Conservation (phyloP, 2,113 vertebrate genomes). For the Emberiza fucata region DNA sequence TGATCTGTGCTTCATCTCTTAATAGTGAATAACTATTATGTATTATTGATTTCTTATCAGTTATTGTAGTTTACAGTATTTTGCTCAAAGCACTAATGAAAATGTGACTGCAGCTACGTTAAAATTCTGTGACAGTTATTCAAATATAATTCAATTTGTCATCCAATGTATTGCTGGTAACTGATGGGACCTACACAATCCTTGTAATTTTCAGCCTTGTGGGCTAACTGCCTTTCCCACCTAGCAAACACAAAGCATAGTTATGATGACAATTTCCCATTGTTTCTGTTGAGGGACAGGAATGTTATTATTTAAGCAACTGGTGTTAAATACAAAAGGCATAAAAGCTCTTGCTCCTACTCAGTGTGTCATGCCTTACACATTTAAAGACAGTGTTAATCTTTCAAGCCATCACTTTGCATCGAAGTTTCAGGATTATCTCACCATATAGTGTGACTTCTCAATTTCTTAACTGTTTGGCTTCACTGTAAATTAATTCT, state of each 20-base stretch:
- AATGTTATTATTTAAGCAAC: background rate
- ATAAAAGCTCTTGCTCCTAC: background rate
- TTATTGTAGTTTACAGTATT: background rate
- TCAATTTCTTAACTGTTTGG: background rate
- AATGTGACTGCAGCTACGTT: background rate
- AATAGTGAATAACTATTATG: background rate
- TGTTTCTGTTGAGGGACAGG: background rate
- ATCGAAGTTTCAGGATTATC: background rate
- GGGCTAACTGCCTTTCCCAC: background rate
- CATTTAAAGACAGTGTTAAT: background rate
- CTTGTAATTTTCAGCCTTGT: background rate
- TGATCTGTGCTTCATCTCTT: background rate
- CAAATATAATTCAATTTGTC: background rate
- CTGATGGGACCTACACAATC: background rate
- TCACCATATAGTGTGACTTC: background rate
- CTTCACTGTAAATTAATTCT: background rate
- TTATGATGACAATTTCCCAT: background rate
- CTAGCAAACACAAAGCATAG: background rate
- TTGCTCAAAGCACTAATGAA: background rate
- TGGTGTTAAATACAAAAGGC: background rate
- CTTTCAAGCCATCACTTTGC: background rate
- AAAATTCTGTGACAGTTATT: background rate
- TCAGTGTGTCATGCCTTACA: background rate
- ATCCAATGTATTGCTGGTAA: background rate
- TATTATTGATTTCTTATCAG: background rate